Evolutionary conservation across 2,888 invertebrate species (phyloP), one percentile per base, ranked within the genome.

Genomic region (Andrena chrysosceles): DNA sequence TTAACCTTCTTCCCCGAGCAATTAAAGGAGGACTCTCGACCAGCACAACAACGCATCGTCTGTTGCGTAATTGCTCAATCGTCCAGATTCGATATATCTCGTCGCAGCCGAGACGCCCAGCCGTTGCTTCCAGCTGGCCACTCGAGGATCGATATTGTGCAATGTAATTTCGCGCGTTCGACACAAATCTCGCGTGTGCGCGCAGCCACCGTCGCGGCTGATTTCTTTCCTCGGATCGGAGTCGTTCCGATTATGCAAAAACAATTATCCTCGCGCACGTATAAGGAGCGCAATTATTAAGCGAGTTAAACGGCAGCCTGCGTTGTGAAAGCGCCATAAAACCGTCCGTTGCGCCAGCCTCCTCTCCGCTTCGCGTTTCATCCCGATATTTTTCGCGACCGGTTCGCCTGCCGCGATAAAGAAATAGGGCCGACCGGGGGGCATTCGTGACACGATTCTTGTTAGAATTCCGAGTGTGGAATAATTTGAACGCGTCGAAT

Each of bases 261-360:
- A 90, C 90, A 90, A 90, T 90, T 90, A 90, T 81, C 80, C 59
- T 77, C 68, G 71, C 70, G 73, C 76, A 84, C 86, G 80, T 90
- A 90, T 89, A 89, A 90, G 90, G 90, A 87, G 83, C 68, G 88
- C 83, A 89, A 87, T 90, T 90, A 90, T 90, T 85, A 84, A 87
- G 87, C 84, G 86, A 79, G 87, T 87, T 87, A 81, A 87, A 73
- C 72, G 72, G 70, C 73, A 26, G 59, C n/a, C 70, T 20, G 56
- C 74, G 76, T 90, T 89, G 84, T 87, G 88, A 90, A 85, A 87
- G 75, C 77, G 69, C 60, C 79, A 48, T 80, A 82, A 83, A 80
- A 80, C 63, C 49, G 63, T 26, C 29, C 49, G 16, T 71, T 71
- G 49, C 77, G 56, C 59, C 80, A 78, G 48, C 60, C 20, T 42